These are phyloP conservation scores for Hydractinia symbiolongicarpus DNA, from an alignment of 30 jellyfish, hydroid and myxozoan species.

Conservation along the genomic window DNA sequence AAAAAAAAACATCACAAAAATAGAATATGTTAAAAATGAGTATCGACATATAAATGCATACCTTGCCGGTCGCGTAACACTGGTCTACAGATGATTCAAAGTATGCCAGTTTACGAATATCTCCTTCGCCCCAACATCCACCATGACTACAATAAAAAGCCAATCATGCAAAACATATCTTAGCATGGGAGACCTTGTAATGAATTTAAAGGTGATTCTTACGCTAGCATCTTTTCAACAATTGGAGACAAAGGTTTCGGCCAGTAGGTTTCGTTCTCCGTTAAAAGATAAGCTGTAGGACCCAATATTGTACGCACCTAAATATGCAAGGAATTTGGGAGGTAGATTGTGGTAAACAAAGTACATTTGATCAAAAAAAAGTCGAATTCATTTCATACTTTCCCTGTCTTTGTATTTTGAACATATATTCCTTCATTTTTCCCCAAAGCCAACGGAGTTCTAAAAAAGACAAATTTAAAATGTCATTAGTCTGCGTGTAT, in stretches of 20 bases:
- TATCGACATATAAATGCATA: not conserved
- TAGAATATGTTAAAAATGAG: not conserved
- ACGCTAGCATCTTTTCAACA: slow-evolving; percentile 72
- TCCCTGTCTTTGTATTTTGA: slow-evolving; percentile 68
- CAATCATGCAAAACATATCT: not conserved
- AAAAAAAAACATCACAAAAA: not conserved
- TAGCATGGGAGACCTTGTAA: not conserved
- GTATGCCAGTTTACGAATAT: slow-evolving; percentile 78
- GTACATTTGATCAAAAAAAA: slow-evolving; percentile 1
- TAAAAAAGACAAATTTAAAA: not conserved
- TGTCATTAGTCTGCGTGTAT: not conserved
- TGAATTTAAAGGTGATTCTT: not conserved
- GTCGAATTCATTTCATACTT: slow-evolving; percentile 29
- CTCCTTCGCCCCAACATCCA: slow-evolving; percentile 95
- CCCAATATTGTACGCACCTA: slow-evolving; percentile 88
- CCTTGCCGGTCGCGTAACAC: slow-evolving; percentile 63
- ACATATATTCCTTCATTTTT: slow-evolving; percentile 86
- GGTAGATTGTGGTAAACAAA: not conserved
- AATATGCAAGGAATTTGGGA: not conserved
- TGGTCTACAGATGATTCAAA: slow-evolving; percentile 90
- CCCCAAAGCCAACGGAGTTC: slow-evolving; percentile 78
- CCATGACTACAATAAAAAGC: slow-evolving; percentile 43
- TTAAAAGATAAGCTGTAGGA: slow-evolving; percentile 68
- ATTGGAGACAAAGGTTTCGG: slow-evolving; percentile 57
- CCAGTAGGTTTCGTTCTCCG: slow-evolving; percentile 76